Base-by-base conservation (phyloP, 35 echinoderm and acorn worm species). In the Eucidaris tribuloides region DNA sequence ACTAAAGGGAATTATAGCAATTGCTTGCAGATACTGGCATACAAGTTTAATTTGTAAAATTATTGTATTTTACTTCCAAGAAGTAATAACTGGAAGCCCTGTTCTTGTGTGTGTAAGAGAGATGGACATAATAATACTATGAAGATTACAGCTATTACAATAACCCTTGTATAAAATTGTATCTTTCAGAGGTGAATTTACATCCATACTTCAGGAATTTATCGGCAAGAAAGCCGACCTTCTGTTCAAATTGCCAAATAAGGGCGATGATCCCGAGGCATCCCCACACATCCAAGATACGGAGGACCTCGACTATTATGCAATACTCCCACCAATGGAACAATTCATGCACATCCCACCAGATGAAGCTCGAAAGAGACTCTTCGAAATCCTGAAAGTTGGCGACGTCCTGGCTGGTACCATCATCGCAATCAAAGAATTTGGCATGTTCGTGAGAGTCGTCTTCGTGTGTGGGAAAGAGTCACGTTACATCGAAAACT, bases 371-470 rank as follows among this genome's bases (percentile, higher is more conserved):
- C 62, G 68, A 52, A 77, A 93, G 63, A 64, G 79, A 31, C 68
- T 93, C 39, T 93, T 93, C 58, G 54, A 77, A 15, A 32, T 93
- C 46, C 58, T 94, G 14, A 36, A 84, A 56, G 65, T 85, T 1
- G 81, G 76, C 15, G 94, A 97, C 58, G 76, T 92, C 28, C 80
- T 92, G 46, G 76, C 77, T 22, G 94, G 89, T 6, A 71, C 62
- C 23, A 68, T 92, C 27, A 42, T 89, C 29, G 83, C 74, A 42
- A 76, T 86, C 17, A 92, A 89, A 60, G 86, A 93, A 0, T 97
- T 97, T 82, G 94, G 94, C 31, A 77, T 97, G 44, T 97, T 97
- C 42, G 59, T 92, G 9, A 81, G 82, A 30, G 80, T 97, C 15
- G 22, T 92, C 35, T 83, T 83, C 44, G 29, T 92, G 38, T 97